Evolutionary conservation across 2,113 vertebrate species (phyloP).

Genomic region (Ceyx cyanopectus): DNA sequence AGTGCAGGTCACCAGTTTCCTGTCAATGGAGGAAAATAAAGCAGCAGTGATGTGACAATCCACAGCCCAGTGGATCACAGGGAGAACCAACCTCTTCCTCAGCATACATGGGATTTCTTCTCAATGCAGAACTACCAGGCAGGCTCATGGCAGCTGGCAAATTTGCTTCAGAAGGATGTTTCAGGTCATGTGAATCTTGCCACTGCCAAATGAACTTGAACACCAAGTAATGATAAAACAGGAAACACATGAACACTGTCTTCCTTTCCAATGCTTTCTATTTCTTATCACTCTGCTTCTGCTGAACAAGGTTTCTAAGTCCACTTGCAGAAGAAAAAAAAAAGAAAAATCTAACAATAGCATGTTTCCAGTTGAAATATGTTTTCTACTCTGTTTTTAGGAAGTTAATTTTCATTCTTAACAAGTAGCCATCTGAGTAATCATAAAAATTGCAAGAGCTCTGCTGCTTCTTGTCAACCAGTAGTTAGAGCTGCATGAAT

Average conservation of each 20-base stretch:
- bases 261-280: slow-evolving; percentile 54
- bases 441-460: neutral
- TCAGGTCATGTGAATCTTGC: slow-evolving; percentile 44
- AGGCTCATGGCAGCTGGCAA: neutral
- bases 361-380: neutral
- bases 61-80: neutral
- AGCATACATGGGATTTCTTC: neutral
- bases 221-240: slow-evolving; percentile 35
- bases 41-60: neutral
- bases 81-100: neutral
- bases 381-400: neutral
- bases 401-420: neutral
- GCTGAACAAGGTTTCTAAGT: neutral
- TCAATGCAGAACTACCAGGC: slow-evolving; percentile 23
- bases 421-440: neutral
- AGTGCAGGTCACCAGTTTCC: neutral
- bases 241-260: slow-evolving; percentile 52
- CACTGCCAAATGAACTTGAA: slow-evolving; percentile 4
- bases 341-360: neutral
- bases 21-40: neutral
- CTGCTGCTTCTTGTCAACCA: neutral
- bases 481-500: neutral
- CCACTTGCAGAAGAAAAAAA: neutral
- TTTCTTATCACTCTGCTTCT: slow-evolving; percentile 6
- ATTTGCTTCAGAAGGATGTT: slow-evolving; percentile 39